A percentile compares a stretch with the other conserved stretches of the same genome.
phyloP scores from a whole-genome alignment of 1,140 invertebrate genomes.

The Meloidogyne floridensis region DNA sequence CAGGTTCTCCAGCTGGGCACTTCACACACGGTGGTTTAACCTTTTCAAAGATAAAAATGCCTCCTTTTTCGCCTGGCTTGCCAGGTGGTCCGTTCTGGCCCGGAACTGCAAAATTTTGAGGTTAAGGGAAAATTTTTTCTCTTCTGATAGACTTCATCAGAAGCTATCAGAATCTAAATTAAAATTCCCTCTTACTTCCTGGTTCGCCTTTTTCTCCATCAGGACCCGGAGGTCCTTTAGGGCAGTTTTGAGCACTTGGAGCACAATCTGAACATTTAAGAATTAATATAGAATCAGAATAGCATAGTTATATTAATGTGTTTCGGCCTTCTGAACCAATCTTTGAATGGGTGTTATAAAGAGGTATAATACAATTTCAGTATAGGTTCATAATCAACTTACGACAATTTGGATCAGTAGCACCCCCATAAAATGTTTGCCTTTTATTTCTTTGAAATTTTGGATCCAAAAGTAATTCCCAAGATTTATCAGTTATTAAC shows the following conservation, averaged over 20 bases:
- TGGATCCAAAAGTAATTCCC: not conserved
- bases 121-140: not conserved
- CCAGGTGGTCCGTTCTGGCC: conserved; percentile 2
- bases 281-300: not conserved
- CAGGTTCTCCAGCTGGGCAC: conserved; percentile 18
- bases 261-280: not conserved
- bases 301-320: too few relatives aligned
- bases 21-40: conserved; percentile 24
- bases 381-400: not conserved
- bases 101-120: conserved; percentile 4
- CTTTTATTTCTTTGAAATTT: not conserved
- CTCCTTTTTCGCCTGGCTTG: conserved; percentile 1
- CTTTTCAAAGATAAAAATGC: conserved; percentile 14
- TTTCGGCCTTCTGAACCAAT: too few relatives aligned
- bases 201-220: conserved; percentile 14
- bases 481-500: conserved; percentile 21
- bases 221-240: conserved; percentile 10
- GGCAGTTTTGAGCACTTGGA: conserved; percentile 23
- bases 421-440: not conserved
- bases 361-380: too few relatives aligned
- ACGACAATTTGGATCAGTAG: not conserved
- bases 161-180: too few relatives aligned
- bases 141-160: not conserved
- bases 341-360: too few relatives aligned
- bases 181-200: not conserved